These are phyloP conservation scores for Rhodeus uyekii DNA, from an alignment of 2,797 vertebrate genomes.

Conservation along the genomic window DNA sequence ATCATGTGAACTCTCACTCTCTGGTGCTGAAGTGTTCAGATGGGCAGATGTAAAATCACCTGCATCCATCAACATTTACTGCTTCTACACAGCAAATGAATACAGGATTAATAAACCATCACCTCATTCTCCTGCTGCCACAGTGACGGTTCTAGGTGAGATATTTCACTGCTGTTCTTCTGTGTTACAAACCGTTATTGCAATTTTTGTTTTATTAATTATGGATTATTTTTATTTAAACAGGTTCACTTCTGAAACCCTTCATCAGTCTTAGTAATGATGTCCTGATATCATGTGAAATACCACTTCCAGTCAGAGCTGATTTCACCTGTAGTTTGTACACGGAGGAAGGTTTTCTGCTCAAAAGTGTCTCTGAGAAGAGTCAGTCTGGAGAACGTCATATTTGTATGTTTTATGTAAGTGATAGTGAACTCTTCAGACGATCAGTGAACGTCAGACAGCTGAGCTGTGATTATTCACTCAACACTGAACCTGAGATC, in stretches of 20 bases:
- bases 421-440: not conserved
- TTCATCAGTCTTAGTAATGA: not conserved
- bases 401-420: not conserved
- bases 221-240: not conserved
- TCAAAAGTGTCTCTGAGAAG: not conserved
- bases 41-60: not conserved
- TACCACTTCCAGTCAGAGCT: not conserved
- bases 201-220: not conserved
- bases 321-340: not conserved
- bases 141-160: constrained; percentile 31
- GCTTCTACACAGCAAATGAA: not conserved
- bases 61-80: constrained; percentile 40
- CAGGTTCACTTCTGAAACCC: not conserved
- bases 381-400: fast-evolving
- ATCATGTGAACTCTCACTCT: constrained; percentile 36
- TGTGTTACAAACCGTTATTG: not conserved
- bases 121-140: not conserved
- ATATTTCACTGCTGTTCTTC: not conserved
- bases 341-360: not conserved
- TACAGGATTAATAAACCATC: not conserved
- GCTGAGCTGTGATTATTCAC: not conserved
- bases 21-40: constrained; percentile 43
- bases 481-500: not conserved
- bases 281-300: not conserved
- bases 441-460: not conserved